These are phyloP conservation scores for Tinea pellionella DNA, from an alignment of 2,888 invertebrate species.

Conservation along the genomic window DNA sequence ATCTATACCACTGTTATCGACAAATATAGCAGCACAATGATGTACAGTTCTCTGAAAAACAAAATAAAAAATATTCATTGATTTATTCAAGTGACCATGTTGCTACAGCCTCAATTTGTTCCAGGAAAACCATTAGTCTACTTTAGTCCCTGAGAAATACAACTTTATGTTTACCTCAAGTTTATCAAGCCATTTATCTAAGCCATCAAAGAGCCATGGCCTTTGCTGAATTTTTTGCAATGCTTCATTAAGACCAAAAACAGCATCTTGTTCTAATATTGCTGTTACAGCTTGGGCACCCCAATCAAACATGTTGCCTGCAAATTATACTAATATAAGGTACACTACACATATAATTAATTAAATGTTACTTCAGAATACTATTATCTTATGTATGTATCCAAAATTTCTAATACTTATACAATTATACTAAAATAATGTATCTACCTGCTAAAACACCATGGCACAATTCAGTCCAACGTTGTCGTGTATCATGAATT, in stretches of 20 bases:
- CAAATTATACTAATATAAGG: neutral
- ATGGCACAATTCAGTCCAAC: conserved; percentile 74
- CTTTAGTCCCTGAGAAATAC: too few relatives aligned
- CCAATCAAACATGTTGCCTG: conserved; percentile 98
- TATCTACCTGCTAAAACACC: conserved; percentile 73
- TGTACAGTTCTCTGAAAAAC: conserved; percentile 73
- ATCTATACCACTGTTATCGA: conserved; percentile 97
- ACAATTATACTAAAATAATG: conserved; percentile 64
- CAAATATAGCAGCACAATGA: conserved; percentile 91
- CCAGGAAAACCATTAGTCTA: too few relatives aligned
- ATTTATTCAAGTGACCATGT: too few relatives aligned
- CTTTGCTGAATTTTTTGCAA: conserved; percentile 84
- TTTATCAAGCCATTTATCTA: conserved; percentile 85
- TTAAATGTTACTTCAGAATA: too few relatives aligned
- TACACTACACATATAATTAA: too few relatives aligned
- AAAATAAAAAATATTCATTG: neutral
- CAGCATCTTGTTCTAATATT: conserved; percentile 78
- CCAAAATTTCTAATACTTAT: too few relatives aligned
- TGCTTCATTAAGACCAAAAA: conserved; percentile 87
- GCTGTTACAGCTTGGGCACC: conserved; percentile 91
- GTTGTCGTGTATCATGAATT: conserved; percentile 66
- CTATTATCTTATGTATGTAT: too few relatives aligned
- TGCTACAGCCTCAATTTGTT: too few relatives aligned
- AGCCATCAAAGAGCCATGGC: conserved; percentile 92
- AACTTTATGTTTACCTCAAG: conserved; percentile 63